Evolutionary conservation across 2,888 invertebrate genomes (phyloP).

Genomic region (Andrena bicolor): DNA sequence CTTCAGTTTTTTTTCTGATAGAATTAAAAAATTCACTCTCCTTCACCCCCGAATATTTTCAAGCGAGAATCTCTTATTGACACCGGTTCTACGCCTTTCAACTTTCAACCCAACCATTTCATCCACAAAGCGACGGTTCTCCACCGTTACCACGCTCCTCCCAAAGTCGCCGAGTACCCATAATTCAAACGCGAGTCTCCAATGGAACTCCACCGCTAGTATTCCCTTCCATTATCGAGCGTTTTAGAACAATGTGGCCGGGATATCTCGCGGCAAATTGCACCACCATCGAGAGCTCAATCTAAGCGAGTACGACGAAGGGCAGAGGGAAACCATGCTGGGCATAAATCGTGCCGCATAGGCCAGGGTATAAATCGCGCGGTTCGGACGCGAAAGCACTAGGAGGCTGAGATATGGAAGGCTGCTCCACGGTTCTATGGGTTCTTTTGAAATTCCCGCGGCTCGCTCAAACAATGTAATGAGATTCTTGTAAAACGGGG

Average conservation of each 20-base stretch:
- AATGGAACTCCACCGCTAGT: neutral
- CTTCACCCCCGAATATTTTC: neutral
- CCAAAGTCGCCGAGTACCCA: neutral
- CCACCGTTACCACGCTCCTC: neutral
- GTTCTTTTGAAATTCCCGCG: constrained; percentile 42
- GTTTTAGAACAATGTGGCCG: constrained; percentile 50
- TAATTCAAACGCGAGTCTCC: neutral
- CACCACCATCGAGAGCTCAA: constrained; percentile 28
- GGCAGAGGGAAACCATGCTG: constrained; percentile 45
- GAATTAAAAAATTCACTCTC: too few species aligned
- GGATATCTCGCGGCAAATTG: constrained; percentile 57
- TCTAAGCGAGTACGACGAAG: constrained; percentile 36
- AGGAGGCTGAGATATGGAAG: constrained; percentile 19
- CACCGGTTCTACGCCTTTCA: neutral
- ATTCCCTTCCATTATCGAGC: constrained; percentile 15
- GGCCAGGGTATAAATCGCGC: constrained; percentile 72
- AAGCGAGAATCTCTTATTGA: neutral
- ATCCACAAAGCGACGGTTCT: neutral
- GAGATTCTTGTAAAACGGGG: constrained; percentile 29
- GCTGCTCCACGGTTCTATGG: constrained; percentile 1
- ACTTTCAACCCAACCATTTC: neutral
- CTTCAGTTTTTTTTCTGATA: too few species aligned
- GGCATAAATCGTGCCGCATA: constrained; percentile 70
- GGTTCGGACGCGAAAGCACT: constrained; percentile 44
- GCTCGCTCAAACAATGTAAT: constrained; percentile 44